phyloP scores from a whole-genome alignment of 2,888 invertebrate genomes.

The Drosophila tanythrix region DNA sequence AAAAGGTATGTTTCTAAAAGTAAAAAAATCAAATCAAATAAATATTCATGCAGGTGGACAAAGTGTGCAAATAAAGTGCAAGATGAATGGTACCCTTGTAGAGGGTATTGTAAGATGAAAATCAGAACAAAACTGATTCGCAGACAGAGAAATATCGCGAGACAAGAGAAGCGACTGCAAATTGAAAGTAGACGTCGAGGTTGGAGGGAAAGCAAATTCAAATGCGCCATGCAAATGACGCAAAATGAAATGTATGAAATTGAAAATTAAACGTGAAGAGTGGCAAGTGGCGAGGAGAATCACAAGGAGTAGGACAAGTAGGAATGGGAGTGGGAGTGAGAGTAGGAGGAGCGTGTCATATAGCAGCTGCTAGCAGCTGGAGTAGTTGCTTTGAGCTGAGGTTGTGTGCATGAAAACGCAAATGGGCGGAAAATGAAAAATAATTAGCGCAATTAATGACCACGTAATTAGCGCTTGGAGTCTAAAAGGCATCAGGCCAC shows the following conservation, averaged over 20 bases:
- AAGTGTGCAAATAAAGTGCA: not conserved
- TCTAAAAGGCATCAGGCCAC: slow-evolving; percentile 33
- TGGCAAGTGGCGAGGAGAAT: not conserved
- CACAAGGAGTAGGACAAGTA: too few relatives aligned
- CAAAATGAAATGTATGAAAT: slow-evolving; percentile 75
- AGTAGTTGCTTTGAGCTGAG: not conserved
- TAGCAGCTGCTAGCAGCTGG: slow-evolving; percentile 15
- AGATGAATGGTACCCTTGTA: not conserved
- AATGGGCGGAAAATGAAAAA: slow-evolving; percentile 75
- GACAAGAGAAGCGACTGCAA: not conserved
- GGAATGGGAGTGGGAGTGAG: not conserved
- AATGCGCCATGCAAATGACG: slow-evolving; percentile 72
- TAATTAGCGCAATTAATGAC: slow-evolving; percentile 83
- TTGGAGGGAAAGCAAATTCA: slow-evolving; percentile 20
- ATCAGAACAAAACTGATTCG: slow-evolving; percentile 13
- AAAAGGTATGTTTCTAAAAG: not conserved
- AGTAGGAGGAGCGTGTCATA: not conserved
- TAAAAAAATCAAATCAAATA: not conserved
- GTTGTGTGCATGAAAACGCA: slow-evolving; percentile 41
- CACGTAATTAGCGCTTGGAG: slow-evolving; percentile 82
- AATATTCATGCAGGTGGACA: not conserved
- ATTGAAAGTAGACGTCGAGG: not conserved
- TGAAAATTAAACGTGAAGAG: slow-evolving; percentile 48
- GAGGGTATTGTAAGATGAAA: slow-evolving; percentile 23
- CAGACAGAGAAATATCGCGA: not conserved